Percentiles rank a stretch among this genome's conserved stretches.
Evolutionary conservation across 2,888 invertebrate genomes (phyloP).

Genomic region (Petrolisthes cinctipes): DNA sequence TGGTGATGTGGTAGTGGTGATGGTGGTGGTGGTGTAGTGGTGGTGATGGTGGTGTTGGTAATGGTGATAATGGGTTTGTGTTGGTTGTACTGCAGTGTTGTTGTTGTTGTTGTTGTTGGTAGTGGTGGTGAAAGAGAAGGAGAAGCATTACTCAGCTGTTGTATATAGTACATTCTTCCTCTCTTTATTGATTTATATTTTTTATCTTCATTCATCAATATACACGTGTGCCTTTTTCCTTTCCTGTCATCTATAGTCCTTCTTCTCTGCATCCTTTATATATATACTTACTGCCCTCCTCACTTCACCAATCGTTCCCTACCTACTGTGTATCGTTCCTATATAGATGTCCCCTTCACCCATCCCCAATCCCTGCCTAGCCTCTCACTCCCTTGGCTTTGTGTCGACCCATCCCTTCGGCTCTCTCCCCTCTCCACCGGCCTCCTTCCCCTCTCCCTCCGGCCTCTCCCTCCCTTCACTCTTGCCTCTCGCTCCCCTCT

Average conservation of each 20-base stretch:
- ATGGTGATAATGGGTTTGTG: no score
- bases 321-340: not conserved
- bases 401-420: not conserved
- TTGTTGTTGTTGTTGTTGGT: no score
- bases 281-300: not conserved
- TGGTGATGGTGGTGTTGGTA: no score
- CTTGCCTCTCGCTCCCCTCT: not conserved
- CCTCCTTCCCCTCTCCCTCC: not conserved
- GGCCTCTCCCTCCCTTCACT: not conserved
- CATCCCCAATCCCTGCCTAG: not conserved
- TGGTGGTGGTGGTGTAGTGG: no score
- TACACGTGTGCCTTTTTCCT: not conserved
- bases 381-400: not conserved
- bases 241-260: not conserved
- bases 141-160: no score
- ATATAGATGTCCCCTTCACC: not conserved
- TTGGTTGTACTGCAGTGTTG: no score
- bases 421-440: not conserved
- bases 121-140: no score
- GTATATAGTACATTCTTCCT: no score
- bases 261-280: not conserved
- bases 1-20: no score
- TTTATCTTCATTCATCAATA: not conserved
- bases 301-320: not conserved
- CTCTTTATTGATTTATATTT: not conserved